These are phyloP conservation scores for Eupithecia tripunctaria DNA, from an alignment of 2,888 invertebrate species.

Conservation along the genomic window DNA sequence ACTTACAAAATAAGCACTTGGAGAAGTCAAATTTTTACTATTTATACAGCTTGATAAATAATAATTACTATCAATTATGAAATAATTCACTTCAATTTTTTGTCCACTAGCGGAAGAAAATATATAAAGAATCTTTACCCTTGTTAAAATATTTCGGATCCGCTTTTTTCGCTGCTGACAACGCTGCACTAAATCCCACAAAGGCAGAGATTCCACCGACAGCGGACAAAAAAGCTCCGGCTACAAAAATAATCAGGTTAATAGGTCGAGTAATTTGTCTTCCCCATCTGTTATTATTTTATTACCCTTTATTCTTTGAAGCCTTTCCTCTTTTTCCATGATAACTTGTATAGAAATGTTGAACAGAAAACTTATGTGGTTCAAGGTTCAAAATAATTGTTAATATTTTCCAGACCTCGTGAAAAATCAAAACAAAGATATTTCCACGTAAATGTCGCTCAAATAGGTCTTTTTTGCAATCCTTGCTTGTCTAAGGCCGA, in stretches of 20 bases:
- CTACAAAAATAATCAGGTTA: constrained; percentile 79
- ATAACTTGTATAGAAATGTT: not conserved
- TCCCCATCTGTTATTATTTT: not conserved
- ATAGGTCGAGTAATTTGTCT: too few species aligned
- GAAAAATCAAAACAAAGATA: constrained; percentile 3
- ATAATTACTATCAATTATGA: too few species aligned
- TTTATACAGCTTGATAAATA: too few species aligned
- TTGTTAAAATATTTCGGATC: constrained; percentile 92
- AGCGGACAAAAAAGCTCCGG: constrained; percentile 88
- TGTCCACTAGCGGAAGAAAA: too few species aligned
- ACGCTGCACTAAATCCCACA: constrained; percentile 91
- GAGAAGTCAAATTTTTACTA: too few species aligned
- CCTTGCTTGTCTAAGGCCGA: too few species aligned
- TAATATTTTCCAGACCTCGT: not conserved
- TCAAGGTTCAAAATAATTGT: too few species aligned
- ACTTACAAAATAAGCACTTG: too few species aligned
- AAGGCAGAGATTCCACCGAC: constrained; percentile 91
- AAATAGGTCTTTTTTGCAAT: too few species aligned
- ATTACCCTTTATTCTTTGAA: constrained; percentile 75
- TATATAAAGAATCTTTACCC: constrained; percentile 65
- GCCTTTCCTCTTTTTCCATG: constrained; percentile 62
- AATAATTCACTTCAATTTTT: too few species aligned
- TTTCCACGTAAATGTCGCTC: not conserved
- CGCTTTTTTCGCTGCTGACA: constrained; percentile 90
- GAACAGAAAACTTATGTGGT: not conserved